Evolutionary conservation across 92 coral and sea anemone genomes (phyloP), one percentile per base, ranked within the genome.

Genomic region (Epizoanthus rinbou): DNA sequence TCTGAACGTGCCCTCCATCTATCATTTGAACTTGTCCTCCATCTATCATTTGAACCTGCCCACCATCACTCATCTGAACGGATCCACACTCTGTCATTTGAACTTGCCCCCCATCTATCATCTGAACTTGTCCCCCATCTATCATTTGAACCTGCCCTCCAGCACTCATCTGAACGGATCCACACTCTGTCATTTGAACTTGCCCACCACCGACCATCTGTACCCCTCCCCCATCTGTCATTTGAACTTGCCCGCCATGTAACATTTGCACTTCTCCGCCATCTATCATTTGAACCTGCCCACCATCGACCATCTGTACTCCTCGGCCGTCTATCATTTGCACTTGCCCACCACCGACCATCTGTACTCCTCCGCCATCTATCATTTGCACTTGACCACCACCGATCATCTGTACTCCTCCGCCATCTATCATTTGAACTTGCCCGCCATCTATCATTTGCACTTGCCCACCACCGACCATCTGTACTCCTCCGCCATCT

Each of bases 131-230:
- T 6, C 66, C 80, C 0, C 81, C 67, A n/a, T 57, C 81, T 3
- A 31, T 6, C 81, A 75, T 33, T 28, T 28, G 81, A 0, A 75
- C 8, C 7, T 28, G 45, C 0, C 69, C 81, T 0, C 67, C 81
- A 57, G 58, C 66, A 10, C 24, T 57, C 69, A 33, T 75, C 21
- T 75, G 81, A 10, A 31, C 81, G 1, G 53, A 35, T 1, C 81
- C 68, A 7, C 81, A 67, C 11, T 75, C 69, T 1, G 57, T 75
- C 81, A 75, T 75, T 57, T 75, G 81, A 17, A 75, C 68, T 3
- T 24, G 41, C 0, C 68, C 81, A 23, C 66, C 80, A 10, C 56
- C 80, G 1, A 74, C 25, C 80, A 74, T 74, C 10, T 74, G 80
- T 3, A 74, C 52, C 18, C 22, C 43, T 21, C 80, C 80, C 5